Base-by-base conservation (phyloP, 2,113 vertebrate species). In the Hyperopisus bebe region DNA sequence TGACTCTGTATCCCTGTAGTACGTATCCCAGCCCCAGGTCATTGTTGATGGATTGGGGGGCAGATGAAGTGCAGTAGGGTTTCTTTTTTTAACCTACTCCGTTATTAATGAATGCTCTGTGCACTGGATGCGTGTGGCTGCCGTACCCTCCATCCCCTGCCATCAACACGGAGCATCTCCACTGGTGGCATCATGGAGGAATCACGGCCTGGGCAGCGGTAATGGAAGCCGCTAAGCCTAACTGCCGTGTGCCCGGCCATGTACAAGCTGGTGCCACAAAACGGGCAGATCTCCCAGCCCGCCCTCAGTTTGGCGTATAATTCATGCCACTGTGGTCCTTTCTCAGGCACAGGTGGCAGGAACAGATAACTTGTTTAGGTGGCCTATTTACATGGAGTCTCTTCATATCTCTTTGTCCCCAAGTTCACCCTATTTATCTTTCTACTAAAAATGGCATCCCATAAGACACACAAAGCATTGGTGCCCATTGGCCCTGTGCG, bases 341-440 rank as follows among this genome's bases (percentile, higher is more conserved):
- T 62, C 50, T 55, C 74, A 31, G 55, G n/a, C 21, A 58, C 42
- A 74, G 47, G 44, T 46, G 13, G 44, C 44, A 39, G 27, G 35
- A 19, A 50, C 39, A 39, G 51, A 46, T 6, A 31, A 80, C 58
- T 84, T 77, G 62, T 74, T 53, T 74, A 66, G 89, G 89, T 90
- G 62, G 39, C 89, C 84, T 80, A 90, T 44, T 90, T 87, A 74
- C n/a, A 1, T n/a, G 58, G 46, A 87, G 51, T 48, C 35, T 27
- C 11, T 53, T 70, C 66, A 19, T 62, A 35, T 46, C 82, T 58
- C 35, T 48, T 11, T 27, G 47, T 90, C 82, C n/a, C 51, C 51
- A 17, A 53, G 24, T 51, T 55, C 82, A 35, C 35, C 19, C 10
- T 46, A 31, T 86, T 47, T 24, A 19, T 48, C 9, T 13, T 82